Evolutionary conservation across 2,888 invertebrate species (phyloP), one percentile per base, ranked within the genome.

Genomic region (Sceliomorpha sp.): DNA sequence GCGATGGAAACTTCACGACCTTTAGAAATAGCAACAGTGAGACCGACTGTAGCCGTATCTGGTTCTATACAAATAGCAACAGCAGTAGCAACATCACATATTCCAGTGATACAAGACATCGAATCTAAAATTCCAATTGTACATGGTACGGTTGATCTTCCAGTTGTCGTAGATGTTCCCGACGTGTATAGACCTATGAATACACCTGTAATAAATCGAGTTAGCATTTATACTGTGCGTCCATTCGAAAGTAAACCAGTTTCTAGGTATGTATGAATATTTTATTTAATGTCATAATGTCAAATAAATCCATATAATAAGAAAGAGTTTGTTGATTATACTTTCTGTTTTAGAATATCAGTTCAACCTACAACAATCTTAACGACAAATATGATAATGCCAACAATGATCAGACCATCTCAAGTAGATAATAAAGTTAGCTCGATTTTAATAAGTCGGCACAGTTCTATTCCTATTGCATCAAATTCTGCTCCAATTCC

Each of bases 111-210:
- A 6, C 86, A 87, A 29, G 86, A 88, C 13, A 75, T 81, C 4
- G 88, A 88, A 56, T 86, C 87, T 0, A 88, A 84, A 58, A 87
- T 88, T 47, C 87, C 88, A 3, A 87, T 88, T 42, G 81, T 87
- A 42, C 88, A 88, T 51, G 88, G 88, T 1, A 87, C 86, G 4
- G 86, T 88, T 5, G 87, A 88, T 66, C 77, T 88, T 8, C 88
- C 87, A 1, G 78, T 86, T 3, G 78, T 87, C 2, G 74, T 88
- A 34, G 84, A 86, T 36, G 81, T 85, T n/a, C 84, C 86, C 0
- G 81, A 82, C 0, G 81, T 85, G 9, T 73, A 82, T 24, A 79
- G 81, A 53, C 74, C 82, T 0, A 15, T 74, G 1, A 80, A 84
- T 50, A 82, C 80, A 1, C 80, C 73, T 13, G 82, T 74, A 67